Evolutionary conservation across 2,113 vertebrate species (phyloP).

Genomic region (Verasper variegatus): DNA sequence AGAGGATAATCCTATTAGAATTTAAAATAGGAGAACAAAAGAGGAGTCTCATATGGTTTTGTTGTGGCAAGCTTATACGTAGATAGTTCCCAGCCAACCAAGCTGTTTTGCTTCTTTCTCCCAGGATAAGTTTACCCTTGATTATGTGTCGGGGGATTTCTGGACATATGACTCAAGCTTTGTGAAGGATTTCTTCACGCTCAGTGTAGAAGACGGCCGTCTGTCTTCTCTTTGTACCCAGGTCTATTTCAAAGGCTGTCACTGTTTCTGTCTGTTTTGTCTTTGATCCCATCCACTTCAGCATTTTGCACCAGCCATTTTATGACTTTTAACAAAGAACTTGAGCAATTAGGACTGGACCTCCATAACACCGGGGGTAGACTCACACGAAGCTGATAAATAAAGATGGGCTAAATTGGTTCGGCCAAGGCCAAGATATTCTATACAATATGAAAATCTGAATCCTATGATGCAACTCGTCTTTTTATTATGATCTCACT

Average conservation of each 20-base stretch:
- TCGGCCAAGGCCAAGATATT: constrained; percentile 18
- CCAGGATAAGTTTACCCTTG: neutral
- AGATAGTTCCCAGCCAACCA: neutral
- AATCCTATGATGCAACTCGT: constrained; percentile 14
- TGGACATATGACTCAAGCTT: constrained; percentile 8
- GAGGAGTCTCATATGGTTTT: neutral
- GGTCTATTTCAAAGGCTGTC: constrained; percentile 4
- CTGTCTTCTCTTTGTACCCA: neutral
- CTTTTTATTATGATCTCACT: neutral
- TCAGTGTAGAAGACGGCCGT: neutral
- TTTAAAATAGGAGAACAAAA: neutral
- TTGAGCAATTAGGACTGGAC: constrained; percentile 19
- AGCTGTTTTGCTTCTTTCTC: neutral
- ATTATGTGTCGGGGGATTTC: constrained; percentile 12
- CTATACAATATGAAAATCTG: constrained; percentile 14
- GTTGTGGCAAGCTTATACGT: neutral
- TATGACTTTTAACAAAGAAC: constrained; percentile 36
- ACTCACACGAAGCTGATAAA: constrained; percentile 20
- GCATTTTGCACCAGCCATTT: constrained; percentile 28
- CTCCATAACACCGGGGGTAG: constrained; percentile 16
- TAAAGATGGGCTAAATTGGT: constrained; percentile 25
- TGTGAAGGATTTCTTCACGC: constrained; percentile 19
- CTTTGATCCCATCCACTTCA: neutral
- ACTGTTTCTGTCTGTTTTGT: neutral
- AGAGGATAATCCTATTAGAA: neutral